Base-by-base conservation (phyloP, 2,888 invertebrate species). In the Hypercompe scribonia region DNA sequence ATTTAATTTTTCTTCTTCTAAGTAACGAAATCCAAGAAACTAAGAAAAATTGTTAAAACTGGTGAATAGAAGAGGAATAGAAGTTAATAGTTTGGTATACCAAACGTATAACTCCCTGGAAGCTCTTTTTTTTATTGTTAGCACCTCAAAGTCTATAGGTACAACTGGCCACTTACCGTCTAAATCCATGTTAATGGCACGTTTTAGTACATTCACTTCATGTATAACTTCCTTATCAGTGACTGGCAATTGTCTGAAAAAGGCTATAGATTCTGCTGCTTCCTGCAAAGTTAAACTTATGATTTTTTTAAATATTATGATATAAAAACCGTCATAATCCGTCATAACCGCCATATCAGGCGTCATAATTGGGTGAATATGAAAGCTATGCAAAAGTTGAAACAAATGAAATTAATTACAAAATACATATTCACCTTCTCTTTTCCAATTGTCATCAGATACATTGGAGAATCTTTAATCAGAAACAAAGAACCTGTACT, bases 251-350 rank as follows among this genome's bases (percentile, higher is more conserved):
- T 85, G 81, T 79, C 90, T 85, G 72, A 89, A 93, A 79, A 90
- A 92, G 0, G 90, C 91, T 50, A 93, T 78, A 0, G 91, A 82
- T 72, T 84, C 81, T 10, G 85, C 88, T 3, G 93, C 93, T 81
- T 92, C 92, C 93, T 93, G 67, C 34, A 58, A 69, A 61, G 10
- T 61, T 31, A 21, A 46, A 50, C 24, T 24, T 24, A 10, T 24
- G 8, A 8, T 50, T 50, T 24, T 1, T 50, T 50, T 50, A 39
- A 39, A 39, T 2, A 39, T 36, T n/a, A n/a, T n/a, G n/a, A n/a
- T n/a, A n/a, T n/a, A n/a, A n/a, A n/a, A n/a, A n/a, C n/a, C n/a
- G n/a, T n/a, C n/a, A n/a, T 36, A 36, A 36, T 36, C 36, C 36
- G 36, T 36, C 36, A n/a, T n/a, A n/a, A n/a, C n/a, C n/a, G n/a